These are phyloP conservation scores for Spodoptera littoralis DNA, from an alignment of 2,888 invertebrate species.

Conservation along the genomic window DNA sequence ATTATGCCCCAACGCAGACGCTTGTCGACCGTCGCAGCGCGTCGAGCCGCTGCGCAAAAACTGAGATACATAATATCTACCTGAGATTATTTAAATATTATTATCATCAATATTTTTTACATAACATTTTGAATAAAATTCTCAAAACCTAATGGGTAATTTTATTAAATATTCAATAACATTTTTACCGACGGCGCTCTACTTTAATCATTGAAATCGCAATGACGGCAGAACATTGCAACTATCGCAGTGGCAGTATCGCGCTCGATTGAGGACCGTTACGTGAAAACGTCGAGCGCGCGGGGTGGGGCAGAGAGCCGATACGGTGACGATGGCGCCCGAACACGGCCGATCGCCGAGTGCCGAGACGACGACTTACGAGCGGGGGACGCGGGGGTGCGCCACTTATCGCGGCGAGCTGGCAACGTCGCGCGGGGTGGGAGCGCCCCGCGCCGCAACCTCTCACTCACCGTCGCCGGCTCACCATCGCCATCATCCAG, in stretches of 20 bases:
- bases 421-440: constrained; percentile 88
- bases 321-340: constrained; percentile 84
- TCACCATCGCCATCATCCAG: constrained; percentile 87
- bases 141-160: constrained; percentile 5
- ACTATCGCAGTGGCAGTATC: constrained; percentile 84
- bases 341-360: constrained; percentile 83
- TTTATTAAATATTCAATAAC: constrained; percentile 27
- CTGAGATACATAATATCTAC: constrained; percentile 70
- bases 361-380: constrained; percentile 84
- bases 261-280: constrained; percentile 89
- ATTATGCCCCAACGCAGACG: constrained; percentile 85
- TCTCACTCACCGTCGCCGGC: constrained; percentile 90
- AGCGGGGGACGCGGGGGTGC: constrained; percentile 87
- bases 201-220: constrained; percentile 72
- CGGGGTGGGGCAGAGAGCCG: constrained; percentile 83
- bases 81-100: constrained; percentile 62
- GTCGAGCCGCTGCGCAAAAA: constrained; percentile 75
- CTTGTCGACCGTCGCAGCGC: constrained; percentile 72
- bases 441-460: constrained; percentile 88
- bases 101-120: constrained; percentile 11
- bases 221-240: constrained; percentile 75
- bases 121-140: constrained; percentile 7
- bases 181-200: constrained; percentile 61
- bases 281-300: constrained; percentile 87
- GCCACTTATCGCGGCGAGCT: constrained; percentile 88